Evolutionary conservation across 2,888 invertebrate species (phyloP).

Genomic region (Ctenicera cuprea): DNA sequence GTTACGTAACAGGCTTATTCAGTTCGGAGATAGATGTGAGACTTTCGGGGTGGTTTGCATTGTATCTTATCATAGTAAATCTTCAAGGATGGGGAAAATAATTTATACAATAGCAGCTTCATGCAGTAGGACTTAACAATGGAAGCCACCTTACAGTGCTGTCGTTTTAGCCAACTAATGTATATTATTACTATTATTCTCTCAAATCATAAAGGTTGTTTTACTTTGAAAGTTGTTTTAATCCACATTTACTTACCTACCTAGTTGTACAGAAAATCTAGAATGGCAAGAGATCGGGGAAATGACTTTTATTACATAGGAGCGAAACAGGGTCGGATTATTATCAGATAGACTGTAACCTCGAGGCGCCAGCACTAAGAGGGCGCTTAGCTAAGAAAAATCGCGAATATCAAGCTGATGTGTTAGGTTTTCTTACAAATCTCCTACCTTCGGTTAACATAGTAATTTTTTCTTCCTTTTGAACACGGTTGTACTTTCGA

Average conservation of each 20-base stretch:
- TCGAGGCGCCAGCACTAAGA: no score
- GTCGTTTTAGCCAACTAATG: slow-evolving; percentile 24
- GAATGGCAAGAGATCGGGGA: not conserved
- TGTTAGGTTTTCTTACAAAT: no score
- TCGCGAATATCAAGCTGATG: no score
- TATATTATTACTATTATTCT: slow-evolving; percentile 17
- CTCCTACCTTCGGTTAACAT: no score
- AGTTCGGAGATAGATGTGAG: slow-evolving; percentile 38
- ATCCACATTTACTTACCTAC: not conserved
- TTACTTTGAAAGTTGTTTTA: slow-evolving; percentile 12
- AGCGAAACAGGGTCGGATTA: not conserved
- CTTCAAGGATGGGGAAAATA: slow-evolving; percentile 44
- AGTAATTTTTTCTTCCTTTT: no score
- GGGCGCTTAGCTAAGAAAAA: no score
- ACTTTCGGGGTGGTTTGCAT: slow-evolving; percentile 41
- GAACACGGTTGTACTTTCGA: no score
- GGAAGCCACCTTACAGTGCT: not conserved
- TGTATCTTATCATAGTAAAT: slow-evolving; percentile 45
- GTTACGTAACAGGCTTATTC: slow-evolving; percentile 41
- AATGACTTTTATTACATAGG: slow-evolving; percentile 1
- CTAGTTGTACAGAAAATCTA: not conserved
- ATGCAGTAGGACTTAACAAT: slow-evolving; percentile 5
- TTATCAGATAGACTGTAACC: no score
- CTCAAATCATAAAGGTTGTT: slow-evolving; percentile 17
- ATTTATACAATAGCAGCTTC: slow-evolving; percentile 40